Conservation (phyloP, 2,113 vertebrate genomes). For the Corythornis cristatus region DNA sequence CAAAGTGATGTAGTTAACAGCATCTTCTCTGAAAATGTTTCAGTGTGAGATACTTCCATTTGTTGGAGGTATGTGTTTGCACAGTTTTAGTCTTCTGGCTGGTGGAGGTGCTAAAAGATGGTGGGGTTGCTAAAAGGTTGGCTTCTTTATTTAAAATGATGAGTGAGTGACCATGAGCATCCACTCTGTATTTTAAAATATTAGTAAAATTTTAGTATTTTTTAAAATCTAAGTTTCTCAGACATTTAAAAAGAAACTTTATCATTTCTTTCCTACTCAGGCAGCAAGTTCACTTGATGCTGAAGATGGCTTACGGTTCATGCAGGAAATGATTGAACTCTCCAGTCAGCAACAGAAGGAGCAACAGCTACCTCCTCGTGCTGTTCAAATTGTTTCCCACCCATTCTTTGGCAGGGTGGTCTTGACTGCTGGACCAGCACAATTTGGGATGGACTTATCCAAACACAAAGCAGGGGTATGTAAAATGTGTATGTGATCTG, state of each 20-base stretch:
- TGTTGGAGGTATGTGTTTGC: not conserved
- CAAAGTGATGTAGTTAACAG: not conserved
- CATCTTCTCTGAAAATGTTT: not conserved
- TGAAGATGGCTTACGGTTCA: conserved; percentile 95
- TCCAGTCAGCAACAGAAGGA: conserved; percentile 99
- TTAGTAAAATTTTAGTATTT: not conserved
- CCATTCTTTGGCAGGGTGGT: conserved; percentile 96
- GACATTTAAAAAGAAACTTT: not conserved
- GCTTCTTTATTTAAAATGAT: not conserved
- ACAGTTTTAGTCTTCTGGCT: not conserved
- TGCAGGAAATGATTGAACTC: conserved; percentile 99
- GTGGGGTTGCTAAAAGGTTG: not conserved
- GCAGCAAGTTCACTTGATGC: conserved; percentile 94
- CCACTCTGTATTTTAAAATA: not conserved
- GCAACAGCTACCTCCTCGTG: conserved; percentile 95
- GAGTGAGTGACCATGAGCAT: not conserved
- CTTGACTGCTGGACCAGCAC: conserved; percentile 94
- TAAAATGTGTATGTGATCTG: not conserved
- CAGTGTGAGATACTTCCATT: not conserved
- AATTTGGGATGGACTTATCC: conserved; percentile 94
- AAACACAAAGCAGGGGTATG: conserved; percentile 91
- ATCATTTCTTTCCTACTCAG: conserved; percentile 60
- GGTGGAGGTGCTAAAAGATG: not conserved
- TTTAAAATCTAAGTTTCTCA: not conserved
- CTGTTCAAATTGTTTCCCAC: conserved; percentile 95